Conservation (phyloP, 2,888 invertebrate genomes). For the Mellilla xanthometata region DNA sequence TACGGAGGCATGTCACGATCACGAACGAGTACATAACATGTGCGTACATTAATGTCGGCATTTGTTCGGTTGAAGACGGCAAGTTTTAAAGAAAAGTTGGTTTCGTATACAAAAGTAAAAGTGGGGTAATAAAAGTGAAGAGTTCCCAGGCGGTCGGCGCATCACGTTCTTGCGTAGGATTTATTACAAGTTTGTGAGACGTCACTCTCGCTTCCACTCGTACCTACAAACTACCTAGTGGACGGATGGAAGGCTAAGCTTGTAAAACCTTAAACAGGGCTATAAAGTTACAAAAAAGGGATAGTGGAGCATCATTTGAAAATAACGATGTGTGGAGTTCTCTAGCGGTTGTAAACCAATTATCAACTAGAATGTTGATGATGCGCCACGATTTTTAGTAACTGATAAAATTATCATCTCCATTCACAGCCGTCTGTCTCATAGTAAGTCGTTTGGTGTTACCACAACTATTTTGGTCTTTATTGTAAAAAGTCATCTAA, state of each 20-base stretch:
- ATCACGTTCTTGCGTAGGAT: slow-evolving; percentile 55
- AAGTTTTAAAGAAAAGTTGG: slow-evolving; percentile 4
- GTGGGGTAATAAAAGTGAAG: slow-evolving; percentile 67
- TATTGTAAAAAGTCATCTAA: too few relatives aligned
- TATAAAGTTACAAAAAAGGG: slow-evolving; percentile 27
- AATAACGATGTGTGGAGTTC: slow-evolving; percentile 24
- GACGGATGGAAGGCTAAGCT: slow-evolving; percentile 28
- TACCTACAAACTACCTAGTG: slow-evolving; percentile 24
- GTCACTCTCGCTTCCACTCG: slow-evolving; percentile 40
- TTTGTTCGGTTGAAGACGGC: too few relatives aligned
- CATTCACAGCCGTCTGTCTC: too few relatives aligned
- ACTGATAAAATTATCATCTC: too few relatives aligned
- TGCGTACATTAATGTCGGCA: too few relatives aligned
- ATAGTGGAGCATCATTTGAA: slow-evolving; percentile 23
- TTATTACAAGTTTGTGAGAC: slow-evolving; percentile 49
- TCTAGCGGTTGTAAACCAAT: slow-evolving; percentile 8
- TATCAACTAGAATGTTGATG: too few relatives aligned
- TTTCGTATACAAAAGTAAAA: slow-evolving; percentile 57
- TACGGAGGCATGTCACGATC: too few relatives aligned
- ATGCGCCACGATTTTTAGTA: too few relatives aligned
- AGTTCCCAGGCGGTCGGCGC: slow-evolving; percentile 44
- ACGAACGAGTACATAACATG: background rate
- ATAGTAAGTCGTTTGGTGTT: too few relatives aligned
- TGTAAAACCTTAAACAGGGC: slow-evolving; percentile 26
- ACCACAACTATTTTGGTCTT: too few relatives aligned